These are phyloP conservation scores for Timema podura DNA, from an alignment of 2,888 invertebrate genomes.

Conservation along the genomic window DNA sequence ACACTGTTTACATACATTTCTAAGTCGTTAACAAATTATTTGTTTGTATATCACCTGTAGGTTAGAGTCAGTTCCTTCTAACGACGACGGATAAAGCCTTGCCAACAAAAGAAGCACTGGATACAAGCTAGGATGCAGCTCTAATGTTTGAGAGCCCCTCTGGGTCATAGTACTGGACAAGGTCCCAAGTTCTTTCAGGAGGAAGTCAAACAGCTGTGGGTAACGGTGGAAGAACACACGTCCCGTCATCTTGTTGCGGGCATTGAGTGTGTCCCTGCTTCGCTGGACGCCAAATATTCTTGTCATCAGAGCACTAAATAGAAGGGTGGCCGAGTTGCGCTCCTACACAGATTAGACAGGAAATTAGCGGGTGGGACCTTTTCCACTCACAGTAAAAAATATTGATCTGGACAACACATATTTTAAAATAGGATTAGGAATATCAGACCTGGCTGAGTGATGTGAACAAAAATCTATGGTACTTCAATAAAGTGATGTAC, in stretches of 20 bases:
- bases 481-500: too few species aligned
- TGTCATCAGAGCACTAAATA: slow-evolving; percentile 77
- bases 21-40: too few species aligned
- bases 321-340: slow-evolving; percentile 79
- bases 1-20: too few species aligned
- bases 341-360: slow-evolving; percentile 50
- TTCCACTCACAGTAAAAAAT: too few species aligned
- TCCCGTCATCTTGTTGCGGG: slow-evolving; percentile 46
- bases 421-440: too few species aligned
- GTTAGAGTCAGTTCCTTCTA: slow-evolving; percentile 65
- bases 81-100: slow-evolving; percentile 69
- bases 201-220: slow-evolving; percentile 58
- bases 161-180: slow-evolving; percentile 19
- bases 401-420: too few species aligned
- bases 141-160: neutral
- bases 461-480: too few species aligned
- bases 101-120: slow-evolving; percentile 74
- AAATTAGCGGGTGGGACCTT: too few species aligned
- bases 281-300: slow-evolving; percentile 80
- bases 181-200: slow-evolving; percentile 47
- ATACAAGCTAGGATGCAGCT: slow-evolving; percentile 60
- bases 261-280: slow-evolving; percentile 54
- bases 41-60: slow-evolving; percentile 52
- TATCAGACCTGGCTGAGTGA: too few species aligned
- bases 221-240: slow-evolving; percentile 73